Base-by-base conservation (phyloP, 2,113 vertebrate species). In the Fregata magnificens region DNA sequence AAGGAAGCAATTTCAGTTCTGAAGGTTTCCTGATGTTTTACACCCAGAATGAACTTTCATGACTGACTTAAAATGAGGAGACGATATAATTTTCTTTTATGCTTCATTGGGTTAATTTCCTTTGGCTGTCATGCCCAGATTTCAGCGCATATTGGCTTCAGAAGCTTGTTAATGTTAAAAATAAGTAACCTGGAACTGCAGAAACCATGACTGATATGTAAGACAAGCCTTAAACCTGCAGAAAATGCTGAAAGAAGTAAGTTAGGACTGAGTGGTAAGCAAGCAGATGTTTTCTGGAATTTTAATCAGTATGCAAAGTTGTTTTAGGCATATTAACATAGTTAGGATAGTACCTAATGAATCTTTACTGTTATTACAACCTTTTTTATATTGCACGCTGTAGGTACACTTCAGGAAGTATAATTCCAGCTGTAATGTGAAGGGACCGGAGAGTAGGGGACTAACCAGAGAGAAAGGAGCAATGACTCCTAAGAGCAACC, bases 31-130 rank as follows among this genome's bases (percentile, higher is more conserved):
- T 72, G 32, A 2, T 72, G 20, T 56, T 91, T 88, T 80, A 52
- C 49, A 31, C 34, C 15, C 50, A 42, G 36, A 79, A 90, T 90
- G 65, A 77, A 36, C 58, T 49, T 65, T 80, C 19, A 19, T 65
- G 66, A 59, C 47, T 55, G 66, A 44, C 56, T 85, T 71, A 45
- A 79, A 94, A 79, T 20, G 49, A 82, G 22, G 28, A 59, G 87
- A 50, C 1, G 0, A 1, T 58, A 42, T 47, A 0, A 42, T 69
- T 94, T 82, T 76, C 6, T 3, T 73, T 61, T 76, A 6, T 69
- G 74, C 71, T 82, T 76, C 62, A n/a, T 7, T 79, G 74, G 16
- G 16, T 88, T 86, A 40, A 85, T 69, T 86, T 95, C 78, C 66
- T 95, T 82, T 55, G 63, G 49, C 74, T 92, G 73, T 56, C 14